Evolutionary conservation across 2,888 invertebrate species (phyloP).

Genomic region (Agrotis segetum): DNA sequence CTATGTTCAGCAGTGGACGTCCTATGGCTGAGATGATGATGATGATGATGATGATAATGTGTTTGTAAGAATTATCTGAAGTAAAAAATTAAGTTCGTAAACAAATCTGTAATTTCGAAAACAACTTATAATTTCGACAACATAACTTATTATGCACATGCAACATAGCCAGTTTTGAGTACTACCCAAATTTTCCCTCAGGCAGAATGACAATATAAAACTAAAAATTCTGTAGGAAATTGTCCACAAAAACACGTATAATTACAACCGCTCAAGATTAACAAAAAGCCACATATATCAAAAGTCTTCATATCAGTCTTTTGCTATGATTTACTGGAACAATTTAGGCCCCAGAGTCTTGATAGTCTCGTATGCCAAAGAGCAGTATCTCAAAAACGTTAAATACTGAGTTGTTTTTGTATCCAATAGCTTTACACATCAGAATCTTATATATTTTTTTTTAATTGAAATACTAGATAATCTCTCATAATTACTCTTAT

Average conservation of each 20-base stretch:
- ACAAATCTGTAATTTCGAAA: no score
- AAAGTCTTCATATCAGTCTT: conserved; percentile 71
- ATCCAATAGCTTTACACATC: background rate
- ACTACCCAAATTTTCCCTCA: conserved; percentile 8
- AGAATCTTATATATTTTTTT: background rate
- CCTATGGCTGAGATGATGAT: no score
- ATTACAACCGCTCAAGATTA: conserved; percentile 56
- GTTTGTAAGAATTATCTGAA: no score
- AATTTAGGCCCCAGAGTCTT: conserved; percentile 81
- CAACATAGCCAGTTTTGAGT: no score
- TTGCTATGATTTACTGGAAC: conserved; percentile 84
- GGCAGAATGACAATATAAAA: background rate
- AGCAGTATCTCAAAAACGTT: background rate
- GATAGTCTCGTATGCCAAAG: conserved; percentile 62
- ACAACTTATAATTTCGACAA: no score
- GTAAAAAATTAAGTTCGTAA: no score
- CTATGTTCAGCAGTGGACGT: no score
- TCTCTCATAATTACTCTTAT: no score
- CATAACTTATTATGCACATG: no score
- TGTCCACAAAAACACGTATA: conserved; percentile 34
- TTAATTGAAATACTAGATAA: background rate
- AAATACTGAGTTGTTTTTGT: background rate
- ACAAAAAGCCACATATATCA: conserved; percentile 69
- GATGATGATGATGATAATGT: no score
- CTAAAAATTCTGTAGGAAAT: conserved; percentile 17